A percentile compares a stretch with the other conserved stretches of the same genome.
These are phyloP conservation scores for Bradypus variegatus DNA, from an alignment of 2,797 vertebrate genomes.

Conservation along the genomic window DNA sequence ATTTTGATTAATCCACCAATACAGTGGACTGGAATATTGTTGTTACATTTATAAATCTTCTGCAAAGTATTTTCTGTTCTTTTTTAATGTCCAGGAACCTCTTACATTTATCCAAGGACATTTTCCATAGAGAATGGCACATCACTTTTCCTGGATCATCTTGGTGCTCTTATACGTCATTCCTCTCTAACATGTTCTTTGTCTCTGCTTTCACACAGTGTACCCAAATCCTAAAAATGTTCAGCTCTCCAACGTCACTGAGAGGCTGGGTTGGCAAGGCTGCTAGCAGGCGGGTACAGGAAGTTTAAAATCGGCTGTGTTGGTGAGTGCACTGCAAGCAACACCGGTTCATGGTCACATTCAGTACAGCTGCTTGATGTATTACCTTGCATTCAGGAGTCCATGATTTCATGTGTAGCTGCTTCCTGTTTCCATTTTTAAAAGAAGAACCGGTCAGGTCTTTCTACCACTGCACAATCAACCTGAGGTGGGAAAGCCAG, in stretches of 20 bases:
- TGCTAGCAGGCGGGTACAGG: slow-evolving; percentile 33
- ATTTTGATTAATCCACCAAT: not conserved
- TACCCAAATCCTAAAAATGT: slow-evolving; percentile 42
- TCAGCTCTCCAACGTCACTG: not conserved
- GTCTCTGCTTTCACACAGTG: slow-evolving; percentile 46
- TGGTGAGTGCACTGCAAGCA: slow-evolving; percentile 25
- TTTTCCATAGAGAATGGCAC: slow-evolving; percentile 27
- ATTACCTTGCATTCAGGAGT: slow-evolving; percentile 48
- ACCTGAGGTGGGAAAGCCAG: not conserved
- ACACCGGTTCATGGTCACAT: slow-evolving; percentile 44
- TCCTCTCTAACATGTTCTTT: slow-evolving; percentile 29
- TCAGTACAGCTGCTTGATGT: slow-evolving; percentile 50
- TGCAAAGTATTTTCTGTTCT: slow-evolving; percentile 42
- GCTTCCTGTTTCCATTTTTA: slow-evolving; percentile 58
- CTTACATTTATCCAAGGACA: not conserved
- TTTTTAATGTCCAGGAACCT: slow-evolving; percentile 15
- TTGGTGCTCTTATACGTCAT: not conserved
- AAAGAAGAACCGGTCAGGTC: slow-evolving; percentile 21
- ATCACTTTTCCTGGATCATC: slow-evolving; percentile 20
- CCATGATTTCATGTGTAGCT: slow-evolving; percentile 23
- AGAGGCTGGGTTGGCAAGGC: slow-evolving; percentile 38
- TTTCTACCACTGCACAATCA: not conserved
- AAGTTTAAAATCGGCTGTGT: slow-evolving; percentile 47
- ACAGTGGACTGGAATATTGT: not conserved
- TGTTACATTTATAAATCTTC: slow-evolving; percentile 4